phyloP scores from a whole-genome alignment of 2,113 vertebrate genomes.

The Seriola dumerili region DNA sequence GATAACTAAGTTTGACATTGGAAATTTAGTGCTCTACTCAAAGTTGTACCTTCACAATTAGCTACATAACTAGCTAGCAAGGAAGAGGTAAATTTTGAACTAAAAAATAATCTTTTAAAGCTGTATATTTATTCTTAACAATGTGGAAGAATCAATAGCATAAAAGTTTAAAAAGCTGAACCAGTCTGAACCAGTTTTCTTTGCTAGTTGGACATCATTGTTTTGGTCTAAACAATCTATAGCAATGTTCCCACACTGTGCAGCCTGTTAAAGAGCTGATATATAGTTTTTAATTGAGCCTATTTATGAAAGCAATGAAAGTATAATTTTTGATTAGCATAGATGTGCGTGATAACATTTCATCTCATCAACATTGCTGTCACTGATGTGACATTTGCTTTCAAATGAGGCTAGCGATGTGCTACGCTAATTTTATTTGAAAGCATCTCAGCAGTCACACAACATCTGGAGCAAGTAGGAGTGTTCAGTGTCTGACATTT shows the following conservation, averaged over 20 bases:
- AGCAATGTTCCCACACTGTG: neutral
- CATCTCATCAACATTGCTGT: neutral
- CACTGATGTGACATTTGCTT: conserved; percentile 10
- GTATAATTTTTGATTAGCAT: neutral
- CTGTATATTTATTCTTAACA: neutral
- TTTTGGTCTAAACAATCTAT: neutral
- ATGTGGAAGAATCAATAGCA: neutral
- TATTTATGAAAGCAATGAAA: neutral
- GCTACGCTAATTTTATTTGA: conserved; percentile 17
- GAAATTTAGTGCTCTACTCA: neutral
- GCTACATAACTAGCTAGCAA: neutral
- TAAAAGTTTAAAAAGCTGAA: neutral
- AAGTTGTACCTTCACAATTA: neutral
- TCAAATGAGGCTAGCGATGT: conserved; percentile 8
- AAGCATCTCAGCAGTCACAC: conserved; percentile 10
- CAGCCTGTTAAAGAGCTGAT: neutral
- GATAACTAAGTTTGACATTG: too few species aligned
- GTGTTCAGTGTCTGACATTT: neutral
- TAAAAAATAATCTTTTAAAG: neutral
- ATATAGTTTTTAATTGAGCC: neutral
- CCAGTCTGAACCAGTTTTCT: neutral
- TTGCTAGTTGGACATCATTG: neutral
- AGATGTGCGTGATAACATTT: neutral
- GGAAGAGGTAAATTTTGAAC: neutral
- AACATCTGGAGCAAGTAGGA: conserved; percentile 19